Evolutionary conservation across 1,140 invertebrate genomes (phyloP).

Genomic region (Cherax quadricarinatus): DNA sequence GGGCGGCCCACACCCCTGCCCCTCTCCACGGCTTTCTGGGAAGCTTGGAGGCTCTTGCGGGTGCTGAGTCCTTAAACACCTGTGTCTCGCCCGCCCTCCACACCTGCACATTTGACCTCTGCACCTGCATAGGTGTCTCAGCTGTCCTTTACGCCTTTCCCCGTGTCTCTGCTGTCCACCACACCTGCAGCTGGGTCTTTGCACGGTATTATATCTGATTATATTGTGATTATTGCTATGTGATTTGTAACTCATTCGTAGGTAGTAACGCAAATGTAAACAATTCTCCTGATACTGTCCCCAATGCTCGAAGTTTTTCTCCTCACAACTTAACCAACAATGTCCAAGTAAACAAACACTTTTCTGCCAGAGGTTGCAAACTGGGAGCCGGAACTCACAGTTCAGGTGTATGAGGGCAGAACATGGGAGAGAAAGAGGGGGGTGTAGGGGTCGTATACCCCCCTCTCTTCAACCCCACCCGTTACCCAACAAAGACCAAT

Average conservation of each 20-base stretch:
- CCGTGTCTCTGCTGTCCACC: background rate
- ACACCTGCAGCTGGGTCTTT: too few species aligned
- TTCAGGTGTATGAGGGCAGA: background rate
- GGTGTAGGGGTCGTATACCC: background rate
- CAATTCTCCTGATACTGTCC: too few species aligned
- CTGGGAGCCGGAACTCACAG: background rate
- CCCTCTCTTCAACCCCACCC: background rate
- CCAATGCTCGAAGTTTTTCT: too few species aligned
- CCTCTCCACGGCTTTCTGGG: background rate
- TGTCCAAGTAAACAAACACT: too few species aligned
- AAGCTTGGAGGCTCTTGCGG: background rate
- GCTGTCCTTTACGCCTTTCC: too few species aligned
- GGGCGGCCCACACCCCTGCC: background rate
- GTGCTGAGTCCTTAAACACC: background rate
- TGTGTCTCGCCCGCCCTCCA: background rate
- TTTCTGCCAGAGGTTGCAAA: too few species aligned
- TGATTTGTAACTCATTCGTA: too few species aligned
- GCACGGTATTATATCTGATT: too few species aligned
- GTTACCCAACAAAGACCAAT: constrained; percentile 18
- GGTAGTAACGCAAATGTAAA: too few species aligned
- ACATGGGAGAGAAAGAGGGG: background rate
- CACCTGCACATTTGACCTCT: background rate
- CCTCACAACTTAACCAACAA: too few species aligned
- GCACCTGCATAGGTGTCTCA: too few species aligned
- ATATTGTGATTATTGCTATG: too few species aligned